Evolutionary conservation across 1,140 invertebrate species (phyloP).

Genomic region (Euura lappo): DNA sequence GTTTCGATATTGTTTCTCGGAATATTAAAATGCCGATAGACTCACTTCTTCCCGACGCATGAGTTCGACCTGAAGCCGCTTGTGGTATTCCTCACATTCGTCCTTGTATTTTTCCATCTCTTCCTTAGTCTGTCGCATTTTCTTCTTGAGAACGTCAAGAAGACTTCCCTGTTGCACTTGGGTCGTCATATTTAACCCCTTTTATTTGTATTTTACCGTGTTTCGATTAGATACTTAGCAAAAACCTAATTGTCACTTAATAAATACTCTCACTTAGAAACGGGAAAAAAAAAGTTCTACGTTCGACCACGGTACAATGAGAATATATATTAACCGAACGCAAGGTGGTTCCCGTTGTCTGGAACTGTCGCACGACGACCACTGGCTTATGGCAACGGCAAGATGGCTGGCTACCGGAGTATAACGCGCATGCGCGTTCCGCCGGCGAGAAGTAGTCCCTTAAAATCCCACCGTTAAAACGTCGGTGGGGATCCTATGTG

Average conservation of each 20-base stretch:
- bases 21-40: conserved; percentile 17
- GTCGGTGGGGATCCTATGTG: too few species aligned
- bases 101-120: conserved; percentile 98
- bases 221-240: conserved; percentile 55
- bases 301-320: neutral
- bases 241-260: conserved; percentile 42
- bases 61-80: conserved; percentile 87
- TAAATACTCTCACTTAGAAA: conserved; percentile 47
- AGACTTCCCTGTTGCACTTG: conserved; percentile 87
- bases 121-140: conserved; percentile 98
- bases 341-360: conserved; percentile 6
- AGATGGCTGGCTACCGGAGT: conserved; percentile 37
- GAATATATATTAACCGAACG: neutral
- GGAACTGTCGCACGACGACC: conserved; percentile 3
- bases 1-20: too few species aligned
- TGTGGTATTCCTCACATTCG: conserved; percentile 91
- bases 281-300: conserved; percentile 12
- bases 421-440: conserved; percentile 36
- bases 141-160: conserved; percentile 97
- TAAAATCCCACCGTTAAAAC: conserved; percentile 10
- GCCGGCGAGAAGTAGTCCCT: neutral
- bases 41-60: conserved; percentile 95
- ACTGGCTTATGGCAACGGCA: conserved; percentile 22
- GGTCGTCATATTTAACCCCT: conserved; percentile 76
- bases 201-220: conserved; percentile 26